Base-by-base conservation (phyloP, 2,113 vertebrate genomes). In the Pyrgilauda ruficollis region DNA sequence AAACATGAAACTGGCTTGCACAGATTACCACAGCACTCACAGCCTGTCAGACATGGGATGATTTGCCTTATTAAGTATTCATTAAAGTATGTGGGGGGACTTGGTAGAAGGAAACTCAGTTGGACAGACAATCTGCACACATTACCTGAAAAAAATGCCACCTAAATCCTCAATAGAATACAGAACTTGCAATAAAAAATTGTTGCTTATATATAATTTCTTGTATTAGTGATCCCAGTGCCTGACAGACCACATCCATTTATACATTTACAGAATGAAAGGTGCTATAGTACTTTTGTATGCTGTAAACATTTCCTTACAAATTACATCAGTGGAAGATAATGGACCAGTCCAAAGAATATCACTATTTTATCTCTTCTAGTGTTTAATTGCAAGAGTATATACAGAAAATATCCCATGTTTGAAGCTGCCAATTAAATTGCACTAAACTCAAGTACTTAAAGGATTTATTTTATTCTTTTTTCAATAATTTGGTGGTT, bases 61-160 rank as follows among this genome's bases (percentile, higher is more conserved):
- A 75, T 84, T 78, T 90, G 41, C 64, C 64, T 64, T 84, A 85
- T 80, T 73, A 93, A 87, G 49, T 84, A 95, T 93, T 88, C 62
- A 68, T 85, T 72, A 84, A 66, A 81, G 16, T 19, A 55, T 55
- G 17, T 23, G 67, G 50, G 33, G 7, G 26, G 18, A 56, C 26
- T 52, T 59, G 1, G 3, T 43, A 22, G 43, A 93, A 90, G 33
- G 56, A 88, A 87, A 84, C 14, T 56, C 50, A 55, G 6, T 35
- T 73, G 66, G 47, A 78, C 19, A 93, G 31, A 43, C 7, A 83
- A 37, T 59, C 31, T 43, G 15, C n/a, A 62, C 13, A 27, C 9
- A 46, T 4, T 14, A 53, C 19, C 27, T 76, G 22, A 59, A 79
- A 87, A 80, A 81, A 44, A 56, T 4, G 19, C 4, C 27, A 37